A percentile compares a stretch with the other conserved stretches of the same genome.
Evolutionary conservation across 2,797 vertebrate species (phyloP).

Genomic region (Falco rusticolus): DNA sequence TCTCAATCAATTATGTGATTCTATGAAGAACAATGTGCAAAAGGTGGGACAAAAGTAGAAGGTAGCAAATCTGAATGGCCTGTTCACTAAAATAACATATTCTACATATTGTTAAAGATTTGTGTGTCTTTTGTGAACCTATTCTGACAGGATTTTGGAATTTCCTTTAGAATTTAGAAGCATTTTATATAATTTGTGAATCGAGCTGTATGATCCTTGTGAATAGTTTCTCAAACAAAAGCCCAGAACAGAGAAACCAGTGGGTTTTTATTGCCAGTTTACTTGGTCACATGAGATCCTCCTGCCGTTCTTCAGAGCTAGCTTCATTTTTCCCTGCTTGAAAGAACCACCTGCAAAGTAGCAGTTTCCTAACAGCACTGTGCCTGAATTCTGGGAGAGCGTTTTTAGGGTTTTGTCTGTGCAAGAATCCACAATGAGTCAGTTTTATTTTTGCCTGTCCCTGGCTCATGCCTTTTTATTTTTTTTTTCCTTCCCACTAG

Average conservation of each 20-base stretch:
- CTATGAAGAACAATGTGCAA: not conserved
- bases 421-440: not conserved
- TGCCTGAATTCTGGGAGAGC: not conserved
- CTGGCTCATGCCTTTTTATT: not conserved
- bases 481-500: not conserved
- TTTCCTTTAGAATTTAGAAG: not conserved
- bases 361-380: not conserved
- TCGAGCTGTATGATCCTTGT: not conserved
- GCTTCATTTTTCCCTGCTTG: not conserved
- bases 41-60: not conserved
- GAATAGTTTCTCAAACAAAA: not conserved
- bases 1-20: no score
- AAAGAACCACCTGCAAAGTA: not conserved
- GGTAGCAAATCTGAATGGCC: not conserved
- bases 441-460: not conserved
- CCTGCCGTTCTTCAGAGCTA: not conserved
- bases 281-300: not conserved
- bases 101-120: not conserved
- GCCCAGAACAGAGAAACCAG: not conserved
- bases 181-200: not conserved
- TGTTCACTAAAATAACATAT: not conserved
- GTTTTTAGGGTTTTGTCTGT: not conserved
- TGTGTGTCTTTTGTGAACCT: not conserved
- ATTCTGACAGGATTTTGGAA: not conserved
- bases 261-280: not conserved